These are phyloP conservation scores for Epinotia nisella DNA, from an alignment of 2,888 invertebrate genomes.

Conservation along the genomic window DNA sequence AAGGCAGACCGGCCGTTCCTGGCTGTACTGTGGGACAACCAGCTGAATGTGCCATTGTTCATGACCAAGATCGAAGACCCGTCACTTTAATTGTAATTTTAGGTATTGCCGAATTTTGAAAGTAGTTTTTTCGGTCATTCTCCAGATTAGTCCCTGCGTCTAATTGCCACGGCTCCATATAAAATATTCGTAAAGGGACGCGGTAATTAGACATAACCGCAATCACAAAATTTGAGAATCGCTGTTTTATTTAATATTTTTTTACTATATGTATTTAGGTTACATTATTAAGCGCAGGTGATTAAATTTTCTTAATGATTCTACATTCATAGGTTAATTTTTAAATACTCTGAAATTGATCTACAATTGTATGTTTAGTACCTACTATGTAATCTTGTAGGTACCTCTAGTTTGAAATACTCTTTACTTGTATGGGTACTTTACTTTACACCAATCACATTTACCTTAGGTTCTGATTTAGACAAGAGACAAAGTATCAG, in stretches of 20 bases:
- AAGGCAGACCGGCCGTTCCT: conserved; percentile 80
- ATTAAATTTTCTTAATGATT: neutral
- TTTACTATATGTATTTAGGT: neutral
- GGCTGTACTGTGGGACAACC: conserved; percentile 77
- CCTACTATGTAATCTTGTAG: neutral
- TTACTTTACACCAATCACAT: neutral
- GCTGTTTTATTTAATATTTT: conserved; percentile 41
- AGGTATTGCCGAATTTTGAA: conserved; percentile 42
- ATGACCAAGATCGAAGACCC: conserved; percentile 81
- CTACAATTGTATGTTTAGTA: neutral
- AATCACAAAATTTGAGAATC: no score
- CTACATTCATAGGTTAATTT: neutral
- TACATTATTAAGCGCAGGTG: neutral
- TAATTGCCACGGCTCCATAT: no score
- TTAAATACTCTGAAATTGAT: neutral
- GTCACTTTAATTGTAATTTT: conserved; percentile 51
- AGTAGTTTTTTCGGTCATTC: no score
- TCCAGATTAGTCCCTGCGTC: no score
- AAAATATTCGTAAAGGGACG: no score
- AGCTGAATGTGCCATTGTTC: conserved; percentile 76
- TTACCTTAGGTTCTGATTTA: neutral
- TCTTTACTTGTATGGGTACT: conserved; percentile 8
- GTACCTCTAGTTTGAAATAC: conserved; percentile 5
- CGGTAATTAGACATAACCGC: no score
- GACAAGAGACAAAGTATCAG: neutral